These are phyloP conservation scores for Melanotaenia parkinsoni DNA, from an alignment of 2,797 vertebrate genomes.

Conservation along the genomic window DNA sequence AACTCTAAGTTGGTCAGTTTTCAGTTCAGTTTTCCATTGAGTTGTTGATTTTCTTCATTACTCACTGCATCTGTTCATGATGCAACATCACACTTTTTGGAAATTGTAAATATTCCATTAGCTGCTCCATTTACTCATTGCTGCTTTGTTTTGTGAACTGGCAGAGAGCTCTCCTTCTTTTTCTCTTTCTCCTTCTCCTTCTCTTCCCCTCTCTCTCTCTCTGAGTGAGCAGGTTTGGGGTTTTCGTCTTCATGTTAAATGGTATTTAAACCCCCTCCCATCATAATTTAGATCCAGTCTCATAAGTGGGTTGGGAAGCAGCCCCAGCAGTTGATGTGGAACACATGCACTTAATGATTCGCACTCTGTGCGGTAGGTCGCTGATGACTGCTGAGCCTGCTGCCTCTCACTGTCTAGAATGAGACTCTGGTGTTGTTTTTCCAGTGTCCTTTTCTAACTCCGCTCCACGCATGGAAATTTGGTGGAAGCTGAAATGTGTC, in stretches of 20 bases:
- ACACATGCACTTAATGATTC: conserved; percentile 83
- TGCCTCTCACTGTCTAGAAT: conserved; percentile 62
- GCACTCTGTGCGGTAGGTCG: conserved; percentile 80
- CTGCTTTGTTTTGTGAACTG: conserved; percentile 49
- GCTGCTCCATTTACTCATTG: conserved; percentile 47
- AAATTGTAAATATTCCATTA: conserved; percentile 59
- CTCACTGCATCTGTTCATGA: conserved; percentile 46
- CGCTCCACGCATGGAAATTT: conserved; percentile 50
- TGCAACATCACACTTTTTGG: conserved; percentile 40
- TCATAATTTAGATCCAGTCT: conserved; percentile 73
- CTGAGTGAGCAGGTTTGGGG: conserved; percentile 57
- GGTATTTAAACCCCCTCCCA: conserved; percentile 50
- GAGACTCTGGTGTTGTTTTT: conserved; percentile 48
- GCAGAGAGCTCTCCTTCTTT: conserved; percentile 16
- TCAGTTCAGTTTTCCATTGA: conserved; percentile 7
- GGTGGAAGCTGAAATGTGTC: conserved; percentile 37
- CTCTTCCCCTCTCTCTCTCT: conserved; percentile 10
- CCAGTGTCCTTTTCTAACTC: conserved; percentile 9
- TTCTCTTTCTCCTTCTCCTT: conserved; percentile 15
- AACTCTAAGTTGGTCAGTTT: conserved; percentile 39
- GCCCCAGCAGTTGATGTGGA: conserved; percentile 79
- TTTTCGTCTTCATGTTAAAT: conserved; percentile 66
- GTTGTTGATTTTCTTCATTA: conserved; percentile 32
- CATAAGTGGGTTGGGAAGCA: conserved; percentile 73
- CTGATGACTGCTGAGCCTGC: conserved; percentile 64